A percentile compares a stretch with the other conserved stretches of the same genome.
Conservation (phyloP, 2,888 invertebrate genomes). For the Exephanes ischioxanthus region DNA sequence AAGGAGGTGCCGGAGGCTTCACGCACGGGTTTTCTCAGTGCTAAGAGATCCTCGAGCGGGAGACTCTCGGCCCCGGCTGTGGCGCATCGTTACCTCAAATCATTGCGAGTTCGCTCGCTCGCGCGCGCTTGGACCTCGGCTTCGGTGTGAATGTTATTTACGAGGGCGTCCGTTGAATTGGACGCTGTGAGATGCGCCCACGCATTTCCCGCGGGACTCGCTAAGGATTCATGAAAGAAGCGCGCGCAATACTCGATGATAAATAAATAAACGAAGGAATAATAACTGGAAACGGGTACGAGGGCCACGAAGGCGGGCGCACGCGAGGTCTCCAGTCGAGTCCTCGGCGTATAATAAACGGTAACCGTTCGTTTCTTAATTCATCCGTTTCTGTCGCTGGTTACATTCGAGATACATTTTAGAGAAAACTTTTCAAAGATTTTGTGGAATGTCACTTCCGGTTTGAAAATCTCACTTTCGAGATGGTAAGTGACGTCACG, state of each 20-base stretch:
- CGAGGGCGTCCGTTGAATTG: slow-evolving; percentile 63
- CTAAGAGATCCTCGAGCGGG: background rate
- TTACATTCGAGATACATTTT: background rate
- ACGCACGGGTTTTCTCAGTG: slow-evolving; percentile 10
- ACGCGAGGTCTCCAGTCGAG: slow-evolving; percentile 49
- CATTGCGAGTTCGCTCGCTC: slow-evolving; percentile 54
- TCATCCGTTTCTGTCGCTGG: background rate
- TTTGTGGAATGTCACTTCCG: too few species aligned
- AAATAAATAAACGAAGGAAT: slow-evolving; percentile 68
- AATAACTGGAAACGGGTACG: slow-evolving; percentile 61
- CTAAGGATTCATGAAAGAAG: slow-evolving; percentile 33
- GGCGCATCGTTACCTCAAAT: slow-evolving; percentile 55
- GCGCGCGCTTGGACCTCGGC: slow-evolving; percentile 26
- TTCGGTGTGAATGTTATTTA: slow-evolving; percentile 68
- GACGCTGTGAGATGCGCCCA: slow-evolving; percentile 55
- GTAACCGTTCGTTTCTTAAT: background rate
- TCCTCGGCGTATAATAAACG: slow-evolving; percentile 38
- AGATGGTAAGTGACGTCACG: too few species aligned
- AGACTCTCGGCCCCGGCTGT: background rate
- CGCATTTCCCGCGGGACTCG: slow-evolving; percentile 47
- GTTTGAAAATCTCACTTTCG: too few species aligned
- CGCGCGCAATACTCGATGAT: slow-evolving; percentile 64
- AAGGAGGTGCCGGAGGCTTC: slow-evolving; percentile 31
- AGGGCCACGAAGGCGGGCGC: slow-evolving; percentile 38
- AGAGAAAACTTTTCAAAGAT: background rate